Percentiles rank a stretch among this genome's conserved stretches.
Conservation (phyloP, 2,113 vertebrate species). For the Saguinus midas region DNA sequence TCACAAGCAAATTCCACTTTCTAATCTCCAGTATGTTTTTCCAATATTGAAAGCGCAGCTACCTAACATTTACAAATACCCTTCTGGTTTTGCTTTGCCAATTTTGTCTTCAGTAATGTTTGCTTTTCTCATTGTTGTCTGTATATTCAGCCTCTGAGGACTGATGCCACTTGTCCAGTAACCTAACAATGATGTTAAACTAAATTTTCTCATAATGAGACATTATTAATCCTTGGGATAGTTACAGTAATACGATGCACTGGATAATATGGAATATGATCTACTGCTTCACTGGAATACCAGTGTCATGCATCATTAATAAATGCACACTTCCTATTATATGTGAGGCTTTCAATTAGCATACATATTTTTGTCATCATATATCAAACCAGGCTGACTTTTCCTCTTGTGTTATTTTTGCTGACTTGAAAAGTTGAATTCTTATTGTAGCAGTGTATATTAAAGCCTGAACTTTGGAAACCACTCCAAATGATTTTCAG, state of each 20-base stretch:
- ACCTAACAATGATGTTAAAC: conserved; percentile 59
- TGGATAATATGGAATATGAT: conserved; percentile 61
- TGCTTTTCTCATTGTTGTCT: conserved; percentile 27
- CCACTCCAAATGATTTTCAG: conserved; percentile 59
- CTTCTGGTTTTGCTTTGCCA: conserved; percentile 38
- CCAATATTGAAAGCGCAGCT: conserved; percentile 10
- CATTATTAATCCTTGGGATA: conserved; percentile 63
- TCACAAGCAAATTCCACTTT: conserved; percentile 35
- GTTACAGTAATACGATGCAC: conserved; percentile 57
- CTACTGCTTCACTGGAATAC: conserved; percentile 57
- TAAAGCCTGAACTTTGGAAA: conserved; percentile 45
- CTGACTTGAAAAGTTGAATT: conserved; percentile 54
- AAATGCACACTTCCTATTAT: conserved; percentile 71
- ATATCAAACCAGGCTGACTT: conserved; percentile 56
- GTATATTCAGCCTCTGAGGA: conserved; percentile 29
- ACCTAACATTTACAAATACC: conserved; percentile 53
- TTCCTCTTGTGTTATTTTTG: conserved; percentile 58
- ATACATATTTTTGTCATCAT: conserved; percentile 68
- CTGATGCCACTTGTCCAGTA: conserved; percentile 54
- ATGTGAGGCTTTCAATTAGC: conserved; percentile 74
- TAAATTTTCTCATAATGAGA: conserved; percentile 60
- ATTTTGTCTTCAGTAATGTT: conserved; percentile 29
- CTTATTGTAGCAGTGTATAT: conserved; percentile 25
- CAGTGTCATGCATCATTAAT: conserved; percentile 74
- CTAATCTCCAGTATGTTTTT: conserved; percentile 7